Conservation (phyloP, 2,888 invertebrate species). For the Hemicrepidius hirtus region DNA sequence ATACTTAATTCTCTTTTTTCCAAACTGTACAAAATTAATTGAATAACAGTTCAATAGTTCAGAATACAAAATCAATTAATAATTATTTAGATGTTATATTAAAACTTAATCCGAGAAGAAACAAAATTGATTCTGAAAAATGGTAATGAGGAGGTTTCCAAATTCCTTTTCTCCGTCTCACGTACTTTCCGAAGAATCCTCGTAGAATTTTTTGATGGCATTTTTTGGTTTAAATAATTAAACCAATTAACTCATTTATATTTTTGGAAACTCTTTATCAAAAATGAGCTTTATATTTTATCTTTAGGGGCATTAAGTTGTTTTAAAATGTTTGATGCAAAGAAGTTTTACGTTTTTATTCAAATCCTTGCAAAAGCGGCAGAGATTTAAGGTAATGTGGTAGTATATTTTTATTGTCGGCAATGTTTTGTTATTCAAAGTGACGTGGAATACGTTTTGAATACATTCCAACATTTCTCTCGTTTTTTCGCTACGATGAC, state of each 20-base stretch:
- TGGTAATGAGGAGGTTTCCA: too few relatives aligned
- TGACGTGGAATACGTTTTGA: conserved; percentile 53
- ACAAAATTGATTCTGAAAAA: too few relatives aligned
- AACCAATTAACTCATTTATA: too few relatives aligned
- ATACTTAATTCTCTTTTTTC: too few relatives aligned
- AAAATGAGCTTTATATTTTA: neutral
- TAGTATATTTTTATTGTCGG: conserved; percentile 60
- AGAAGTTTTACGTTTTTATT: conserved; percentile 33
- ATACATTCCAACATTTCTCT: conserved; percentile 49
- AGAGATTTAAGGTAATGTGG: conserved; percentile 53
- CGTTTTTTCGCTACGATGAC: conserved; percentile 13
- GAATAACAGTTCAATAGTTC: neutral
- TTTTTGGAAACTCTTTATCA: too few relatives aligned
- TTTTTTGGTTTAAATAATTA: too few relatives aligned
- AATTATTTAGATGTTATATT: neutral
- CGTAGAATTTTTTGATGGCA: too few relatives aligned
- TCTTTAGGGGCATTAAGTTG: conserved; percentile 13
- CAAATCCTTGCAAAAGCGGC: conserved; percentile 41
- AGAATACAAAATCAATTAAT: neutral
- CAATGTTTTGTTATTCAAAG: conserved; percentile 59
- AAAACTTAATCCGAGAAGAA: too few relatives aligned
- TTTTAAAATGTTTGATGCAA: conserved; percentile 21
- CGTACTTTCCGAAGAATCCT: too few relatives aligned
- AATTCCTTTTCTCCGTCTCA: too few relatives aligned
- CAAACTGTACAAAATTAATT: too few relatives aligned